Evolutionary conservation across 2,888 invertebrate genomes (phyloP).

Genomic region (Coelogynopora nodosa): DNA sequence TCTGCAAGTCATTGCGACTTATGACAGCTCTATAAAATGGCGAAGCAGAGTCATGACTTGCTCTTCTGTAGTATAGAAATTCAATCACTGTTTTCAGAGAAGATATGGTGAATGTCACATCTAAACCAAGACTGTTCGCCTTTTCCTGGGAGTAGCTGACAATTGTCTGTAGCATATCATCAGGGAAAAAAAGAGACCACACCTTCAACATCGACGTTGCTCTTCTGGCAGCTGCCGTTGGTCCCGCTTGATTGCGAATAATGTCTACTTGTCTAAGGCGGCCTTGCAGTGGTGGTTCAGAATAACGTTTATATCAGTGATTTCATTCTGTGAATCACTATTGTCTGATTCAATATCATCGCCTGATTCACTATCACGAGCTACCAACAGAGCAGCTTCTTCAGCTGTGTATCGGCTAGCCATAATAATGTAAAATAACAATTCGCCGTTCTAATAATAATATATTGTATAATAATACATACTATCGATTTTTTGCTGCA

Average conservation of each 20-base stretch:
- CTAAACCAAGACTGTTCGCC: background rate
- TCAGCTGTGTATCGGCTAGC: background rate
- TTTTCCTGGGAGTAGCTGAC: background rate
- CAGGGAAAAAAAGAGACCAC: background rate
- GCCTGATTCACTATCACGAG: background rate
- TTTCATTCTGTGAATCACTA: background rate
- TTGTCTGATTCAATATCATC: slow-evolving; percentile 5
- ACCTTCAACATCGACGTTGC: background rate
- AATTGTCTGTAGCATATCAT: slow-evolving; percentile 18
- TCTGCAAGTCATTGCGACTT: slow-evolving; percentile 12
- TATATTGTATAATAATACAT: background rate
- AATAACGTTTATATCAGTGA: background rate
- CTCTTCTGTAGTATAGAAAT: slow-evolving; percentile 14
- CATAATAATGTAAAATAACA: background rate
- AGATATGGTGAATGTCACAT: background rate
- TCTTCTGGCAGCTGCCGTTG: background rate
- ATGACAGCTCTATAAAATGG: slow-evolving; percentile 1
- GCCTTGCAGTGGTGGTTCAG: background rate
- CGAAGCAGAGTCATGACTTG: background rate
- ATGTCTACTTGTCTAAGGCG: background rate
- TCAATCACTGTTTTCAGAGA: background rate
- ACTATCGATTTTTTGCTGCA: background rate
- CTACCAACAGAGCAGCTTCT: background rate
- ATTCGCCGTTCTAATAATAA: background rate
- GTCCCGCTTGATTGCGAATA: background rate